These are phyloP conservation scores for Bruchidius siliquastri DNA, from an alignment of 2,888 invertebrate genomes.

Conservation along the genomic window DNA sequence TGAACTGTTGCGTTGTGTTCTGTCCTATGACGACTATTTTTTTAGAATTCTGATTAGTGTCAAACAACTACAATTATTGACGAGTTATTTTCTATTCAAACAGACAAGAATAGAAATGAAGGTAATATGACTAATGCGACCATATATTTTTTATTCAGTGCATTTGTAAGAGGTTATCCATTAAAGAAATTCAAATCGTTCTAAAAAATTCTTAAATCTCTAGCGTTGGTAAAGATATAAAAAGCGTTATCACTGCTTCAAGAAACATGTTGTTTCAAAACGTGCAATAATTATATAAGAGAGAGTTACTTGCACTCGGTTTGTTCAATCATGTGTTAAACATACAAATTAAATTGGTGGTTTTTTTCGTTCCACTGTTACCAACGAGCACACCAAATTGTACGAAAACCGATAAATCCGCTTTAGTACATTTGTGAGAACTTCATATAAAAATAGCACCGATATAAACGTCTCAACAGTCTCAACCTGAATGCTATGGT, in stretches of 20 bases:
- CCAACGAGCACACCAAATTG: not conserved
- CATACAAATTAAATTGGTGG: not conserved
- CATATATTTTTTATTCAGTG: no score
- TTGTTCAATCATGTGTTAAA: not conserved
- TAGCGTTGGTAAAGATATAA: no score
- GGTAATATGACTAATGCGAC: no score
- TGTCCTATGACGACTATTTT: not conserved
- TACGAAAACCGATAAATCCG: not conserved
- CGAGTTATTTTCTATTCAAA: no score
- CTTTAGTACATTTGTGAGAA: not conserved
- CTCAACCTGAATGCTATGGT: no score
- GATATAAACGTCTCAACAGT: no score
- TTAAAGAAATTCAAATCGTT: no score
- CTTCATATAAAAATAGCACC: not conserved
- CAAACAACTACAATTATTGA: no score
- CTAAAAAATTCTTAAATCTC: no score
- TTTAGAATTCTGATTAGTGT: no score
- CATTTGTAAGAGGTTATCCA: no score
- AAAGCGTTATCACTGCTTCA: not conserved
- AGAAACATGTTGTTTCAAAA: not conserved
- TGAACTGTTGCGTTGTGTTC: not conserved
- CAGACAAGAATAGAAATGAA: no score
- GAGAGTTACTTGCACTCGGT: not conserved
- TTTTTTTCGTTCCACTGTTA: not conserved
- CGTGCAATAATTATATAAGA: not conserved